These are phyloP conservation scores for Distichodus sexfasciatus DNA, from an alignment of 2,797 vertebrate species.

Conservation along the genomic window DNA sequence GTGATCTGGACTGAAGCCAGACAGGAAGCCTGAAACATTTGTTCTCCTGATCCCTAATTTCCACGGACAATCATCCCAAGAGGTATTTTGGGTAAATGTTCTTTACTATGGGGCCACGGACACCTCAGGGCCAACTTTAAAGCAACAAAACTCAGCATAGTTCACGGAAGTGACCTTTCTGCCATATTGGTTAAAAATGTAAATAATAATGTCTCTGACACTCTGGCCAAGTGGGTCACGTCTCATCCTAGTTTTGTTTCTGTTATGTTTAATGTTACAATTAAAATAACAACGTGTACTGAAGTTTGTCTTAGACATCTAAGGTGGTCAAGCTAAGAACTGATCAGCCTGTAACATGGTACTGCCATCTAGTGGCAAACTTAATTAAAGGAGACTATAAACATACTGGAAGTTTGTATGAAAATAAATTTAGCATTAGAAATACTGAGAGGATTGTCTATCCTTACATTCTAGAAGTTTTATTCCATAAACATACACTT, in stretches of 20 bases:
- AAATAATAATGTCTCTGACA: background rate
- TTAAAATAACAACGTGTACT: no score
- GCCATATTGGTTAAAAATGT: background rate
- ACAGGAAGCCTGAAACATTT: slow-evolving; percentile 42
- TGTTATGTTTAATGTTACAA: no score
- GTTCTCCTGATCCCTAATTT: slow-evolving; percentile 37
- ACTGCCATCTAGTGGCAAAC: slow-evolving; percentile 32
- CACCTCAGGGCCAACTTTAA: background rate
- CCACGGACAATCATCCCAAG: slow-evolving; percentile 11
- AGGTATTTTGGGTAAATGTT: slow-evolving; percentile 28
- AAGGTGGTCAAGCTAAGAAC: background rate
- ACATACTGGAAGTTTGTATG: no score
- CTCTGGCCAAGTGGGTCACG: background rate
- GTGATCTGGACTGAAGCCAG: slow-evolving; percentile 36
- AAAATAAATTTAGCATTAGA: no score
- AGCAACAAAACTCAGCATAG: background rate
- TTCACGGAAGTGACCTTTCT: background rate
- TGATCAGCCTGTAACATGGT: background rate
- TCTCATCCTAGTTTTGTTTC: background rate
- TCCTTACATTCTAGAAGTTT: no score
- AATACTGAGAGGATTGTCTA: no score
- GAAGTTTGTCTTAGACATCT: no score
- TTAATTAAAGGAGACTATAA: background rate
- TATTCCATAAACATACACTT: no score
- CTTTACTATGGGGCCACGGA: background rate